Percentiles rank a stretch among this genome's conserved stretches.
Evolutionary conservation across 2,113 vertebrate species (phyloP).

Genomic region (Carassius gibelio): DNA sequence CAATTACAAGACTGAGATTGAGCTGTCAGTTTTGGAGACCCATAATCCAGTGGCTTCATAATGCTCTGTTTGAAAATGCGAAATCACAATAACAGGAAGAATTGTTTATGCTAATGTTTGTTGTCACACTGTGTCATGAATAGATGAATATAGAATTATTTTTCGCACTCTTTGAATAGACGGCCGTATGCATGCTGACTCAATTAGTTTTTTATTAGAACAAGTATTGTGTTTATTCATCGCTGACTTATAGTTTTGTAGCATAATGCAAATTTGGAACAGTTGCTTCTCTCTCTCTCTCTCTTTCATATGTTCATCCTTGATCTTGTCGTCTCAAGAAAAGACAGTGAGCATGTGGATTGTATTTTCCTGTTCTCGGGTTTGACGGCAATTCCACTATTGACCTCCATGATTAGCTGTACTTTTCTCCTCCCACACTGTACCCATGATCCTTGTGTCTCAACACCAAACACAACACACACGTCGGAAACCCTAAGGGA

Average conservation of each 20-base stretch:
- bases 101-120: constrained; percentile 41
- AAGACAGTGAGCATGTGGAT: constrained; percentile 65
- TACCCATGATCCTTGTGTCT: constrained; percentile 70
- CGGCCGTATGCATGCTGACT: constrained; percentile 38
- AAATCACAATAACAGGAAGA: constrained; percentile 33
- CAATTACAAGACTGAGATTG: constrained; percentile 32
- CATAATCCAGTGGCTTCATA: constrained; percentile 18
- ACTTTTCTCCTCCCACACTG: constrained; percentile 67
- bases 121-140: constrained; percentile 27
- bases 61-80: constrained; percentile 1
- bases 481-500: constrained; percentile 65
- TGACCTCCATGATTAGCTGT: constrained; percentile 72
- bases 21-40: constrained; percentile 28
- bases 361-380: constrained; percentile 67
- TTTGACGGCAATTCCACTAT: constrained; percentile 62
- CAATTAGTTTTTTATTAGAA: constrained; percentile 40
- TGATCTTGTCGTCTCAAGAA: constrained; percentile 69
- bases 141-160: constrained; percentile 28
- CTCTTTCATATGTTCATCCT: background rate
- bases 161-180: constrained; percentile 18
- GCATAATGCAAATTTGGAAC: constrained; percentile 18
- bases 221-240: constrained; percentile 30
- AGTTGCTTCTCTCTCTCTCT: constrained; percentile 14
- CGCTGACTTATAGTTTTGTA: constrained; percentile 22
- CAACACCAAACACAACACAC: constrained; percentile 69